A percentile compares a stretch with the other conserved stretches of the same genome.
Conservation (phyloP, 1,140 invertebrate species). For the Brachionus sp. region DNA sequence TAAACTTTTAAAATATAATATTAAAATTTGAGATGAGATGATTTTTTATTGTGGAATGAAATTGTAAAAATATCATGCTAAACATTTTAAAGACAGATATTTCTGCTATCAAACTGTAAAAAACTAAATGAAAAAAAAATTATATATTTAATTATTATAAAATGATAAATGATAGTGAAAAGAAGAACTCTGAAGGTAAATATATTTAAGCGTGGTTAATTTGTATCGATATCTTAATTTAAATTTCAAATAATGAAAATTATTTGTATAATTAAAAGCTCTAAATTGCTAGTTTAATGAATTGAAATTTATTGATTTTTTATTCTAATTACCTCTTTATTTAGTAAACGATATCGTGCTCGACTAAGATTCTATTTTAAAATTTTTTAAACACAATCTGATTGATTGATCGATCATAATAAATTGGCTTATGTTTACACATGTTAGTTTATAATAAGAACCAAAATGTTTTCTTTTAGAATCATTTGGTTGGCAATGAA, state of each 20-base stretch:
- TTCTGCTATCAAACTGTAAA: neutral
- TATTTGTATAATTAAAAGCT: neutral
- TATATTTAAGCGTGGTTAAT: neutral
- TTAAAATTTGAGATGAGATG: neutral
- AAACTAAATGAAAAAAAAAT: neutral
- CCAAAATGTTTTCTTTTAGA: neutral
- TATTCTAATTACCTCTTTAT: neutral
- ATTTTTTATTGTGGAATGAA: neutral
- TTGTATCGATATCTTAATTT: neutral
- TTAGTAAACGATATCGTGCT: neutral
- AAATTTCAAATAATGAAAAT: neutral
- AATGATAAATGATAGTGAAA: neutral
- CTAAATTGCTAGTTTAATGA: neutral
- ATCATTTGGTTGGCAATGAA: neutral
- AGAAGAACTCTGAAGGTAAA: neutral
- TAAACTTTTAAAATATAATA: neutral
- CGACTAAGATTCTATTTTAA: neutral
- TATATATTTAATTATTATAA: neutral
- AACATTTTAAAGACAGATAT: too few species aligned
- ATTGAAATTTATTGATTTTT: neutral
- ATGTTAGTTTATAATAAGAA: neutral
- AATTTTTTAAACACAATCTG: neutral
- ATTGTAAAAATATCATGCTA: too few species aligned
- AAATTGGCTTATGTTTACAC: neutral
- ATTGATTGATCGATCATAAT: conserved; percentile 22